A percentile compares a stretch with the other conserved stretches of the same genome.
Evolutionary conservation across 2,797 vertebrate genomes (phyloP).

Genomic region (Sphenodon punctatus): DNA sequence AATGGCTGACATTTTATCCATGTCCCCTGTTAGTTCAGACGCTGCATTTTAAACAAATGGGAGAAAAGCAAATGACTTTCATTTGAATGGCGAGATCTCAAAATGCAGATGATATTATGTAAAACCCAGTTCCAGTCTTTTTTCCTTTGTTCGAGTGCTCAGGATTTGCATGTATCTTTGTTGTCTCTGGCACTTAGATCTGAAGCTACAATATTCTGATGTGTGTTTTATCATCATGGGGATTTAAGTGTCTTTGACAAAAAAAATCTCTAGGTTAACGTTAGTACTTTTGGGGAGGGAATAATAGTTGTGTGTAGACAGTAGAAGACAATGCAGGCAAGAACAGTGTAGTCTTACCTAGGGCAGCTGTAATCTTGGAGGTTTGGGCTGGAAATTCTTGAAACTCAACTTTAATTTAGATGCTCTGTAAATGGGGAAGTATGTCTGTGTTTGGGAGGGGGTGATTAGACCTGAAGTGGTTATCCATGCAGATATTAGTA

Average conservation of each 20-base stretch:
- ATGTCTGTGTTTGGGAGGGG: no score
- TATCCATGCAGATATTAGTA: no score
- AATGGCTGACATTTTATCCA: background rate
- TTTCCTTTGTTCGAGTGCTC: background rate
- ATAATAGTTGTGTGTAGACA: rapidly evolving
- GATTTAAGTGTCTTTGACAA: background rate
- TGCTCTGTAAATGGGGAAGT: no score
- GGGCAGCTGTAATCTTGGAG: no score
- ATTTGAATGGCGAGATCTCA: background rate
- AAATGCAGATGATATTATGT: rapidly evolving
- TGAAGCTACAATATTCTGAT: background rate
- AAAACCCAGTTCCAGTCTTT: rapidly evolving
- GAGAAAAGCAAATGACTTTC: background rate
- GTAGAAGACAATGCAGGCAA: no score
- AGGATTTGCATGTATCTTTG: background rate
- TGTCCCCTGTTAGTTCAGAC: background rate
- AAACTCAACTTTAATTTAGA: no score
- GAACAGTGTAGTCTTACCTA: background rate
- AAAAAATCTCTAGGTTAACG: background rate
- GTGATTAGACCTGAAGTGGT: no score
- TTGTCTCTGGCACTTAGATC: background rate
- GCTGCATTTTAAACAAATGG: background rate
- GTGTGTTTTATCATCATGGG: rapidly evolving
- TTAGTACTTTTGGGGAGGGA: background rate
- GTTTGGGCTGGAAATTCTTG: no score